Conservation (phyloP, 2,113 vertebrate genomes). For the Oncorhynchus nerka region DNA sequence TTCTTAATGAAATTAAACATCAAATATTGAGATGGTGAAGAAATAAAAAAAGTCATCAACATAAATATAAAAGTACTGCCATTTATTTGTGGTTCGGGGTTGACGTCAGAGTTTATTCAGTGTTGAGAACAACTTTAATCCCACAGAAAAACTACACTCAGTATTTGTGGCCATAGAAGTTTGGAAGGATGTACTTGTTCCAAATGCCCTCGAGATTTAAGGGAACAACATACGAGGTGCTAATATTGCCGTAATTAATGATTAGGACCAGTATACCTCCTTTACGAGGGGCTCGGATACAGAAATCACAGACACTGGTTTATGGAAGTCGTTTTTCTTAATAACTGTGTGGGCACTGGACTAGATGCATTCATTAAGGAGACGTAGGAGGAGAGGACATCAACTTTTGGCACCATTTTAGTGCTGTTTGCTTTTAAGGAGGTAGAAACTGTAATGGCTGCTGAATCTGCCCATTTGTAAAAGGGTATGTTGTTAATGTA, state of each 20-base stretch:
- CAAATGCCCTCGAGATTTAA: slow-evolving; percentile 5
- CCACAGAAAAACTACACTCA: neutral
- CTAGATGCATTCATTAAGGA: slow-evolving; percentile 51
- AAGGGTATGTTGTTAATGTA: slow-evolving; percentile 40
- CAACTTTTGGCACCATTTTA: slow-evolving; percentile 48
- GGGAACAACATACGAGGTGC: slow-evolving; percentile 46
- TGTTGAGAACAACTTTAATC: neutral
- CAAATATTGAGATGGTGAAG: no score
- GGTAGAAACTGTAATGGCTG: slow-evolving; percentile 30
- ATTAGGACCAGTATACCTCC: slow-evolving; percentile 48
- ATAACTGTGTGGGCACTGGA: slow-evolving; percentile 45
- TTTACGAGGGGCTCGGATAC: slow-evolving; percentile 49
- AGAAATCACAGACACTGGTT: slow-evolving; percentile 44
- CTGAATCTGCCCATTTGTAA: slow-evolving; percentile 55
- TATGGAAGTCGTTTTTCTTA: slow-evolving; percentile 62
- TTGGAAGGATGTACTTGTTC: slow-evolving; percentile 1
- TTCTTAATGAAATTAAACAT: no score
- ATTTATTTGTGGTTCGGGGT: neutral
- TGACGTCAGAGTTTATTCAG: neutral
- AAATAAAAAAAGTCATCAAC: neutral
- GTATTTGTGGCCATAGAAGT: slow-evolving; percentile 1
- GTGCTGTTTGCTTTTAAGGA: slow-evolving; percentile 27
- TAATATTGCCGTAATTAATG: slow-evolving; percentile 58
- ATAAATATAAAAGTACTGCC: neutral
- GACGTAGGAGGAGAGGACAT: slow-evolving; percentile 29